Conservation (phyloP, 2,797 vertebrate species). For the Schizopygopsis malacanthus region DNA sequence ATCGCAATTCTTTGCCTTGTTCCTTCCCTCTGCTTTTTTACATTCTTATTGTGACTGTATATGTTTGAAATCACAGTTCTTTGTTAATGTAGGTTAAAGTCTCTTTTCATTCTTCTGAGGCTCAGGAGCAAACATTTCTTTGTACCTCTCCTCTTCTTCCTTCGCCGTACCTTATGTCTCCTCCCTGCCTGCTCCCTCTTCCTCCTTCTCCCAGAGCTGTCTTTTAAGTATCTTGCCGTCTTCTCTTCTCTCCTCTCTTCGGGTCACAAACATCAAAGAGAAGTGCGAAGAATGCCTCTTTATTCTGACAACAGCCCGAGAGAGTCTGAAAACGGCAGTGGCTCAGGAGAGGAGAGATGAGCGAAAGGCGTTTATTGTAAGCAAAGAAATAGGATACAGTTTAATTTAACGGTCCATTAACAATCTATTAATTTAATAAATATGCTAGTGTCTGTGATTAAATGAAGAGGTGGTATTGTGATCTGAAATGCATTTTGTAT, state of each 20-base stretch:
- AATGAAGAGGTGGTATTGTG: constrained; percentile 32
- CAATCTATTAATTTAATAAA: constrained; percentile 44
- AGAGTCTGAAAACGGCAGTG: constrained; percentile 34
- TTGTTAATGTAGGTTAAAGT: constrained; percentile 37
- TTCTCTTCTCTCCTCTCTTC: constrained; percentile 44
- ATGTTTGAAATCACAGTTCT: constrained; percentile 30
- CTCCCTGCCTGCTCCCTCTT: constrained; percentile 17
- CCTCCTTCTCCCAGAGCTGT: constrained; percentile 34
- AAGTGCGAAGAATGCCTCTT: constrained; percentile 48
- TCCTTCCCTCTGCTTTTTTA: not conserved
- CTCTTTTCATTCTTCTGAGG: constrained; percentile 22
- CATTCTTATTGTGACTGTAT: not conserved
- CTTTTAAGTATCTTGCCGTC: constrained; percentile 48
- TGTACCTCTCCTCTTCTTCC: constrained; percentile 34
- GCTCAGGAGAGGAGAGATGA: constrained; percentile 9
- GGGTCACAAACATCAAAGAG: constrained; percentile 52
- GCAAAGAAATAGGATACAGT: constrained; percentile 31
- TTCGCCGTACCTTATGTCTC: constrained; percentile 23
- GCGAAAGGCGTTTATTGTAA: constrained; percentile 21
- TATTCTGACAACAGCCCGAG: constrained; percentile 51
- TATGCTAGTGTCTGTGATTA: constrained; percentile 33
- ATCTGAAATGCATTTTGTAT: constrained; percentile 20
- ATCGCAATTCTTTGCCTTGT: not conserved
- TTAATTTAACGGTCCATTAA: constrained; percentile 50
- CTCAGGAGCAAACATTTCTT: constrained; percentile 32